Base-by-base conservation (phyloP, 2,888 invertebrate genomes). In the Brachycybe producta region DNA sequence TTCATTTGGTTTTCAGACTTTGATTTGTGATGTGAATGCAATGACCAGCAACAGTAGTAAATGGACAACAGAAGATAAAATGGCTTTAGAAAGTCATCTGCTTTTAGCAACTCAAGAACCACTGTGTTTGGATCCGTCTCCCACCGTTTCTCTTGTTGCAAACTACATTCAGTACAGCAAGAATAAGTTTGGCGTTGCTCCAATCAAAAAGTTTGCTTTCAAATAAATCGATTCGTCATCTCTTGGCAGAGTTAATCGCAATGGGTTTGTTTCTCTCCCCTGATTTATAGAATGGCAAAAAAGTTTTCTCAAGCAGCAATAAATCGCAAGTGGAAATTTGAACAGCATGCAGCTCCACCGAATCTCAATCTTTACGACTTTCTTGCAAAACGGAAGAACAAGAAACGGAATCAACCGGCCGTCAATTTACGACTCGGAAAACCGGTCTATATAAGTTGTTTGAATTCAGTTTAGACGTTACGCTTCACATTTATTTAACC, bases 111-210 rank as follows among this genome's bases (percentile, higher is more conserved):
- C 87, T 3, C 80, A 84, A 55, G 87, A 86, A 13, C 85, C 84
- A 4, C 70, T 94, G 30, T 92, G 90, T 66, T 73, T 94, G 46
- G 90, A 91, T 68, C 88, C 92, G 3, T 80, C 84, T 61, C 86
- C 86, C 2, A 76, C 81, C 24, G 80, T 88, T 36, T 82, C 84
- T 26, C 69, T 83, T 44, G 73, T 83, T 51, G 78, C 82, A 27
- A 84, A 85, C 45, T 75, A 79, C 58, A 67, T 84, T 36, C 82
- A 85, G 62, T 82, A 82, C 57, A 77, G 80, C 45, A 77, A 79
- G 51, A 74, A 57, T 7, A 59, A 58, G 42, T 60, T 60, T 59
- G 82, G 82, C 59, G 82, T 83, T 28, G 77, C 80, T 49, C 75
- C 51, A 23, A 40, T 51, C 5, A 43, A 46, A 32, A 51, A 46